Conservation (phyloP, 1,140 invertebrate genomes). For the Zaprionus lachaisei region DNA sequence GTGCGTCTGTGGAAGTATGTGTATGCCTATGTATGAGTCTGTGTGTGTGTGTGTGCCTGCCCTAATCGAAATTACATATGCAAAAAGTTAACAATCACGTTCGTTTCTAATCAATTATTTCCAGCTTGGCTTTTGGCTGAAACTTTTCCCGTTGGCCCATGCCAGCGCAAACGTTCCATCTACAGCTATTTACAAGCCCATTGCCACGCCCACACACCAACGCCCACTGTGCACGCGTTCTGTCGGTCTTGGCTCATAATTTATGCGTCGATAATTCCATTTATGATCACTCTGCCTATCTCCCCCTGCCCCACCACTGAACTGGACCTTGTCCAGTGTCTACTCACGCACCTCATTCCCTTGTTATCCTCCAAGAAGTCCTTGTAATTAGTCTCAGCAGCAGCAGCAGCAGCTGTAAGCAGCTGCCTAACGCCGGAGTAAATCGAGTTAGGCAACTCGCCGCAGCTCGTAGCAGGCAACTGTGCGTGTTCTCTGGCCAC, state of each 20-base stretch:
- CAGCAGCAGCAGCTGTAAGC: slow-evolving; percentile 15
- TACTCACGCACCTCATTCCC: background rate
- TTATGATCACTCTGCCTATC: slow-evolving; percentile 71
- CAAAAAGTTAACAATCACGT: slow-evolving; percentile 83
- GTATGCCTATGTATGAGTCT: background rate
- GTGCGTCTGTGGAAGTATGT: background rate
- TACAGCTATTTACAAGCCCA: slow-evolving; percentile 7
- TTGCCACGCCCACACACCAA: slow-evolving; percentile 22
- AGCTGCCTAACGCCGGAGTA: background rate
- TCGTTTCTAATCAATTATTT: slow-evolving; percentile 82
- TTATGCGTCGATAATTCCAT: slow-evolving; percentile 64
- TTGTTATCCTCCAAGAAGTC: background rate
- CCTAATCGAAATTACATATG: slow-evolving; percentile 79
- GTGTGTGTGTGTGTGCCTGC: slow-evolving; percentile 6
- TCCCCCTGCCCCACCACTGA: background rate
- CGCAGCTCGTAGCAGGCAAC: background rate
- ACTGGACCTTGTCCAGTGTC: slow-evolving; percentile 5
- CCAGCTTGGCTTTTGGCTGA: slow-evolving; percentile 48
- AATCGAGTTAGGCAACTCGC: slow-evolving; percentile 27
- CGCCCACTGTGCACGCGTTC: slow-evolving; percentile 32
- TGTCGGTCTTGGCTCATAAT: slow-evolving; percentile 53
- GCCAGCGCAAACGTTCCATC: background rate
- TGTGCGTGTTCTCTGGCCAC: slow-evolving; percentile 1
- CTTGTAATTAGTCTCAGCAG: slow-evolving; percentile 28
- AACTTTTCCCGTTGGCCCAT: slow-evolving; percentile 39